Base-by-base conservation (phyloP, 2,797 vertebrate species). In the Heterohyrax brucei region DNA sequence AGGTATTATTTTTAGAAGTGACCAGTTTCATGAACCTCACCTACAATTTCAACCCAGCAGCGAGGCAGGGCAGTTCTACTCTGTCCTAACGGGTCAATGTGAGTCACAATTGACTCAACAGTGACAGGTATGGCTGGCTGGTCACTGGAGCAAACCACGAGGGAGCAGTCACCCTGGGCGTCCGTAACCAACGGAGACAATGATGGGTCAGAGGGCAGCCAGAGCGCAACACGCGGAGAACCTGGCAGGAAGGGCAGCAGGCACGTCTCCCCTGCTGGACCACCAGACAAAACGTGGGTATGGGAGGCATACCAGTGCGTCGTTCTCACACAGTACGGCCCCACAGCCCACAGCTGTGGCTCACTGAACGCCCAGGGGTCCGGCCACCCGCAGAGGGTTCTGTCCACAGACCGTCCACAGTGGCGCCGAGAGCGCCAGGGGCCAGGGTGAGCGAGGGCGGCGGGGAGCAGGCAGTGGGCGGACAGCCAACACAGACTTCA, bases 401-500 rank as follows among this genome's bases (percentile, higher is more conserved):
- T 64, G 28, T 89, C 26, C 26, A 22, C 4, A 64, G 73, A n/a
- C 53, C 4, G 2, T 30, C 7, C 83, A 24, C 72, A 39, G 30
- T 19, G 30, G 39, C 39, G 39, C 39, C 39, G 39, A 3, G 39
- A 39, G 39, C 39, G 3, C 39, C 39, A 39, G 39, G 39, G 39
- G 39, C 39, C 39, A 39, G 39, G 39, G 39, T 66, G 26, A 9
- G 24, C 28, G 30, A 83, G 16, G 7, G 6, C 21, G 50, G 7
- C 24, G 3, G 64, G 30, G 56, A 70, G 33, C 28, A 91, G 28
- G 28, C 16, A 16, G 8, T 2, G 18, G 44, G 68, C n/a, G 73
- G 48, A 79, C 86, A 80, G 39, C 81, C 75, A 91, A 53, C 24
- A 21, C 64, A 90, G 28, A 89, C 48, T 28, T 73, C 72, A 84